Conservation (phyloP, 2,113 vertebrate genomes). For the Rhynchomys soricoides region DNA sequence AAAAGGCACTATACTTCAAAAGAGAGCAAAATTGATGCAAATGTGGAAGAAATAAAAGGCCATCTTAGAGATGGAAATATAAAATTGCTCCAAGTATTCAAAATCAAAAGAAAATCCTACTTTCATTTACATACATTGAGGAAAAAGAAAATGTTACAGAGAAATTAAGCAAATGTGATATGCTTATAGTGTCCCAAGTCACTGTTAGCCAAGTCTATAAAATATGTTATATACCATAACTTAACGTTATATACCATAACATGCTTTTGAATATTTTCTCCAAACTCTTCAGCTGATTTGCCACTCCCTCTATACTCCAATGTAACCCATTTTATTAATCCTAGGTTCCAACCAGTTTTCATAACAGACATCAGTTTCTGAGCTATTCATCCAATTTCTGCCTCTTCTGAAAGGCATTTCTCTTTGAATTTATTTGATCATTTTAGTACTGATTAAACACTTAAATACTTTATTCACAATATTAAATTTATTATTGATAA, state of each 20-base stretch:
- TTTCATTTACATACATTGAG: background rate
- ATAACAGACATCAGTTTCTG: conserved; percentile 36
- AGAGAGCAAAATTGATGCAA: background rate
- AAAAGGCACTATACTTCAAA: background rate
- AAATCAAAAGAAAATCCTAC: conserved; percentile 22
- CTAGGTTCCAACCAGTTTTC: background rate
- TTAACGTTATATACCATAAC: conserved; percentile 11
- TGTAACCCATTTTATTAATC: conserved; percentile 24
- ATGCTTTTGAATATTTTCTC: conserved; percentile 33
- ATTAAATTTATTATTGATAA: background rate
- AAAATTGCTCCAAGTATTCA: conserved; percentile 42
- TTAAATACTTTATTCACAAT: background rate
- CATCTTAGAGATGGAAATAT: background rate
- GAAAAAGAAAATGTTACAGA: background rate
- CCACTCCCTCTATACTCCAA: background rate
- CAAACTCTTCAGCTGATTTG: background rate
- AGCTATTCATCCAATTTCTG: conserved; percentile 32
- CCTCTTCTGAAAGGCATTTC: conserved; percentile 16
- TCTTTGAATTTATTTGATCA: conserved; percentile 41
- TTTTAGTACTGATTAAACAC: conserved; percentile 29
- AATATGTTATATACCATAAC: background rate
- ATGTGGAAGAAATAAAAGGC: background rate
- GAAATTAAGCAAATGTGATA: conserved; percentile 25
- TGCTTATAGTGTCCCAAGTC: background rate
- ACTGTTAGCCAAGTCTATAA: conserved; percentile 9